Evolutionary conservation across 2,888 invertebrate genomes (phyloP).

Genomic region (Cosmia trapezina): DNA sequence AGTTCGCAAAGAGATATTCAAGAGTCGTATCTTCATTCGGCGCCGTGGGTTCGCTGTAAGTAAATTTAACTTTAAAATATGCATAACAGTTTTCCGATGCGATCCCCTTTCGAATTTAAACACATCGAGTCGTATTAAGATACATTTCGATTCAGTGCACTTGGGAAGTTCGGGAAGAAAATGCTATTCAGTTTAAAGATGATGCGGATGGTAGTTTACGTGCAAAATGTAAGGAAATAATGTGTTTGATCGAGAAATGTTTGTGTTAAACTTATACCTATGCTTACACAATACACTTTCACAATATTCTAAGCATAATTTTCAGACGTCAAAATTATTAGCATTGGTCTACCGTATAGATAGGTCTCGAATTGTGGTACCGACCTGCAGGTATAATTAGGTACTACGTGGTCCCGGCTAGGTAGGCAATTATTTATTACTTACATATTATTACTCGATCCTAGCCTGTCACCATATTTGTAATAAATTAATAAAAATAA

Average conservation of each 20-base stretch:
- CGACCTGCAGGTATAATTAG: too few relatives aligned
- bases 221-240: slow-evolving; percentile 27
- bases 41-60: slow-evolving; percentile 79
- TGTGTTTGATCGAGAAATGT: slow-evolving; percentile 4
- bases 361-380: not conserved
- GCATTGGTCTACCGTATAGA: not conserved
- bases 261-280: not conserved
- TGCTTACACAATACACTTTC: not conserved
- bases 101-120: slow-evolving; percentile 89
- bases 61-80: slow-evolving; percentile 91
- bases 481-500: too few relatives aligned
- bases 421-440: not conserved
- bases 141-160: slow-evolving; percentile 88
- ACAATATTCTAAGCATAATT: not conserved
- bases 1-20: slow-evolving; percentile 83
- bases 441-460: not conserved
- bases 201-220: slow-evolving; percentile 47
- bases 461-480: not conserved
- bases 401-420: not conserved
- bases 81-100: slow-evolving; percentile 90
- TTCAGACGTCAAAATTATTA: not conserved
- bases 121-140: slow-evolving; percentile 88
- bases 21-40: slow-evolving; percentile 81
- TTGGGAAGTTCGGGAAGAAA: slow-evolving; percentile 78
- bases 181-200: slow-evolving; percentile 75